Conservation (phyloP, 1,140 invertebrate genomes). For the Leucophenga varia region DNA sequence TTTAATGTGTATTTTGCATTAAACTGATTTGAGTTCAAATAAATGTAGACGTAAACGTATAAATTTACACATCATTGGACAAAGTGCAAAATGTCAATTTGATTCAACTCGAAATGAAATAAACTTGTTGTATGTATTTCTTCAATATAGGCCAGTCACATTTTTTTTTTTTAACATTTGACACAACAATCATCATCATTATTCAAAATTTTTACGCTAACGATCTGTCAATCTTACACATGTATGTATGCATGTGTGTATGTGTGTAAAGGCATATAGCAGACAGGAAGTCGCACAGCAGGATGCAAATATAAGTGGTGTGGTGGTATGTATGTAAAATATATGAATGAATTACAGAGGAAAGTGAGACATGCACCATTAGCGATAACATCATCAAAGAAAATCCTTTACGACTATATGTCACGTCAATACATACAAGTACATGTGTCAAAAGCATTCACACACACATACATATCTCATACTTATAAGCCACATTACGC, state of each 20-base stretch:
- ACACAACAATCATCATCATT: conserved; percentile 29
- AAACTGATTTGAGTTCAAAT: no score
- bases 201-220: conserved; percentile 34
- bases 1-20: no score
- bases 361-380: conserved; percentile 33
- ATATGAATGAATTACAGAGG: no score
- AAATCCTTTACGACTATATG: conserved; percentile 48
- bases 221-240: conserved; percentile 28
- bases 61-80: no score
- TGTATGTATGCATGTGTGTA: no score
- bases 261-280: background rate
- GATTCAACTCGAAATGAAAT: no score
- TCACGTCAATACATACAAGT: conserved; percentile 23
- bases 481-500: background rate
- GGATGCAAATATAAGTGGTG: background rate
- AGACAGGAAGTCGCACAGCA: no score
- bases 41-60: no score
- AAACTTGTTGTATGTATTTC: no score
- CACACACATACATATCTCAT: conserved; percentile 8
- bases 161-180: conserved; percentile 8
- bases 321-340: no score
- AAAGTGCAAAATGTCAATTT: no score
- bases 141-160: no score
- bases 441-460: conserved; percentile 2
- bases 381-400: conserved; percentile 50